Percentiles rank a stretch among this genome's conserved stretches.
These are phyloP conservation scores for Bilobella aurantiaca DNA, from an alignment of 1,140 invertebrate species.

Conservation along the genomic window DNA sequence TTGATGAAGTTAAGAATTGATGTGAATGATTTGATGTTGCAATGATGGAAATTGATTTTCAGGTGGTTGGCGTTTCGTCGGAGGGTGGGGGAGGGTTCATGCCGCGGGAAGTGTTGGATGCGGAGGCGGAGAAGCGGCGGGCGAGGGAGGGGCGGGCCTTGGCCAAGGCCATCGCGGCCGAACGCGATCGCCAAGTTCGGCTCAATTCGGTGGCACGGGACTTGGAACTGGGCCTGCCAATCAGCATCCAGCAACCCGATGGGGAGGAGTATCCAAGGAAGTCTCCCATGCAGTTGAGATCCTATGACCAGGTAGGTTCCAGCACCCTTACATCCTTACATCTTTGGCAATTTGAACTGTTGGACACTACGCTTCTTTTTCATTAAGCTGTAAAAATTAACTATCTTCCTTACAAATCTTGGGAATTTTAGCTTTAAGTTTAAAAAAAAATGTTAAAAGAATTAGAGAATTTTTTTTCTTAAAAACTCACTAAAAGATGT, in stretches of 20 bases:
- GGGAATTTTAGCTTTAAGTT: too few relatives aligned
- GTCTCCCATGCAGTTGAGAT: slow-evolving; percentile 9
- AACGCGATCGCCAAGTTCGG: slow-evolving; percentile 30
- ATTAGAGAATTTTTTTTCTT: too few relatives aligned
- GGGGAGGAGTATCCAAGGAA: slow-evolving; percentile 23
- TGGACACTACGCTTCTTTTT: too few relatives aligned
- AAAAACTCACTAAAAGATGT: too few relatives aligned
- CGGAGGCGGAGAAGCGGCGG: slow-evolving; percentile 16
- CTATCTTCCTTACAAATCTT: too few relatives aligned
- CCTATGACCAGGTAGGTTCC: slow-evolving; percentile 24
- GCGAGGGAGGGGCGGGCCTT: slow-evolving; percentile 25
- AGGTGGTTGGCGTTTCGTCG: slow-evolving; percentile 22
- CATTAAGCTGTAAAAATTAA: not conserved
- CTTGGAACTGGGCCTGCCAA: slow-evolving; percentile 25
- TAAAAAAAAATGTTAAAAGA: too few relatives aligned
- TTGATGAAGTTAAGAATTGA: not conserved
- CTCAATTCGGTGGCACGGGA: slow-evolving; percentile 28
- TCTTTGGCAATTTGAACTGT: not conserved
- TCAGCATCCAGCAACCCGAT: slow-evolving; percentile 26
- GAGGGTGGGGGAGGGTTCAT: slow-evolving; percentile 18
- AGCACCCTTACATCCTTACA: not conserved
- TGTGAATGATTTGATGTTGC: not conserved
- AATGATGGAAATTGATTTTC: not conserved
- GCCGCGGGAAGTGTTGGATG: slow-evolving; percentile 20
- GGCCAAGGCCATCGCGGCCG: slow-evolving; percentile 29